These are phyloP conservation scores for Agrotis puta DNA, from an alignment of 2,888 invertebrate species.

Conservation along the genomic window DNA sequence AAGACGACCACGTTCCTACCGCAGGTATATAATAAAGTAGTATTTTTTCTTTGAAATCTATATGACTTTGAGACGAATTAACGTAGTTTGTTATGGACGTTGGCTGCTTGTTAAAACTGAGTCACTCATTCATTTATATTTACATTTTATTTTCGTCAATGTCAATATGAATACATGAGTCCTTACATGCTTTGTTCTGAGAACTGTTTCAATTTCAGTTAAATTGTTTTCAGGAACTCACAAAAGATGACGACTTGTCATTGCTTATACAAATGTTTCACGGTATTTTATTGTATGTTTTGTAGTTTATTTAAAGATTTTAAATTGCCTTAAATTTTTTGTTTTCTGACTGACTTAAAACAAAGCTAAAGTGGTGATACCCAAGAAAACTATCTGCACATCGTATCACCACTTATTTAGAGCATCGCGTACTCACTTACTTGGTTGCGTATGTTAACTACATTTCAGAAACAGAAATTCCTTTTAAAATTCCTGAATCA, in stretches of 20 bases:
- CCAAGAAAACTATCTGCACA: no score
- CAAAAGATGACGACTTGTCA: not conserved
- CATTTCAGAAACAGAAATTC: no score
- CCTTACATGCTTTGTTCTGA: slow-evolving; percentile 9
- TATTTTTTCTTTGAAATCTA: slow-evolving; percentile 17
- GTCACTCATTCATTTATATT: slow-evolving; percentile 18
- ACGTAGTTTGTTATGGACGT: slow-evolving; percentile 9
- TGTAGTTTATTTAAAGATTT: not conserved
- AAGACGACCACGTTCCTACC: slow-evolving; percentile 85
- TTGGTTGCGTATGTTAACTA: no score
- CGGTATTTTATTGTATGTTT: no score
- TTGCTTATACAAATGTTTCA: slow-evolving; percentile 5
- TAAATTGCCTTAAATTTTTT: not conserved
- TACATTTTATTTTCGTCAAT: slow-evolving; percentile 41
- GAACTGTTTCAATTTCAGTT: slow-evolving; percentile 6
- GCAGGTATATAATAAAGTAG: slow-evolving; percentile 73
- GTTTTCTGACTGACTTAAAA: not conserved
- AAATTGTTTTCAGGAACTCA: slow-evolving; percentile 5
- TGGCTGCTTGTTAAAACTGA: slow-evolving; percentile 21
- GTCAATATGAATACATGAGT: slow-evolving; percentile 5
- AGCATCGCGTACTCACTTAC: no score
- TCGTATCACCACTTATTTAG: no score
- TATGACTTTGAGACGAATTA: slow-evolving; percentile 5
- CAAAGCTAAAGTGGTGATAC: not conserved
- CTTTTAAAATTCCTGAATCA: no score